A percentile compares a stretch with the other conserved stretches of the same genome.
Evolutionary conservation across 2,888 invertebrate genomes (phyloP).

Genomic region (Melikaiella ostensackeni): DNA sequence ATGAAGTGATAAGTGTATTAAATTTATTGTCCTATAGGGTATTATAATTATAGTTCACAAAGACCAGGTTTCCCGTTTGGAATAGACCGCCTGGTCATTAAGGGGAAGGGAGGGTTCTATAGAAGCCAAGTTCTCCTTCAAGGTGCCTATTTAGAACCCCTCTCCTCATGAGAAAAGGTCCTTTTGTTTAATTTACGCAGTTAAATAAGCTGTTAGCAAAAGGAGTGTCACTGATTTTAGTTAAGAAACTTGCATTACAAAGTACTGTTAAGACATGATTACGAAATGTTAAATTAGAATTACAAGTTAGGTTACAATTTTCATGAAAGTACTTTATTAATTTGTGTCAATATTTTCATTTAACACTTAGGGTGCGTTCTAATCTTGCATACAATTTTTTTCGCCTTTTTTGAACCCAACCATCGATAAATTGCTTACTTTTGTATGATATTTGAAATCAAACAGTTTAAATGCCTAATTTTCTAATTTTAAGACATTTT

Average conservation of each 20-base stretch:
- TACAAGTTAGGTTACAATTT: not conserved
- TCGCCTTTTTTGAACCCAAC: too few species aligned
- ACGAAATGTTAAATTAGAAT: not conserved
- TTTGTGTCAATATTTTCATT: too few species aligned
- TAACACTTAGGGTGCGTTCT: too few species aligned
- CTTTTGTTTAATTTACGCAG: not conserved
- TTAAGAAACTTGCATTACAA: too few species aligned
- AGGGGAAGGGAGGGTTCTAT: not conserved
- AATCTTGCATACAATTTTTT: too few species aligned
- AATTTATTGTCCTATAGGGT: not conserved
- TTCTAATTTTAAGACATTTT: too few species aligned
- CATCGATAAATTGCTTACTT: too few species aligned
- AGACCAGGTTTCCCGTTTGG: not conserved
- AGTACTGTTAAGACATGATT: too few species aligned
- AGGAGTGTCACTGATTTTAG: constrained; percentile 4
- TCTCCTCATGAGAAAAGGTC: not conserved
- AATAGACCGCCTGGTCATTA: constrained; percentile 13
- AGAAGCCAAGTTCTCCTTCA: constrained; percentile 26
- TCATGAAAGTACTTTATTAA: not conserved
- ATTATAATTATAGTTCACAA: constrained; percentile 17
- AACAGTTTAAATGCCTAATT: too few species aligned
- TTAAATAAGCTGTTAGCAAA: not conserved
- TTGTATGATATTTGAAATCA: too few species aligned
- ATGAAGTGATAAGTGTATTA: not conserved
- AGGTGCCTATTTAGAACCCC: constrained; percentile 28